A percentile compares a stretch with the other conserved stretches of the same genome.
Conservation (phyloP, 2,113 vertebrate species). For the human (Homo sapiens) region GRCh38 chr1:102042501-102043000, state of each 20-base stretch:
- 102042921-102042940: background rate
- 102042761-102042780: accelerated
- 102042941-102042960: background rate
- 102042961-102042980: background rate
- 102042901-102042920: background rate
- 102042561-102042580: background rate
- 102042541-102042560: background rate
- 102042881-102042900: background rate
- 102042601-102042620: background rate
- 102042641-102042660: background rate
- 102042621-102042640: background rate
- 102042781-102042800: background rate
- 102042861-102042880: background rate
- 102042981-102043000: background rate
- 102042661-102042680: background rate
- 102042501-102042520: background rate
- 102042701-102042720: background rate
- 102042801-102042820: background rate
- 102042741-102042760: background rate
- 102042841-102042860: background rate
- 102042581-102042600: background rate
- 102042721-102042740: background rate
- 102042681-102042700: background rate
- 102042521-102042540: background rate
- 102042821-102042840: background rate